Evolutionary conservation across 1,140 invertebrate species (phyloP).

Genomic region (Drosophila tsacasi): DNA sequence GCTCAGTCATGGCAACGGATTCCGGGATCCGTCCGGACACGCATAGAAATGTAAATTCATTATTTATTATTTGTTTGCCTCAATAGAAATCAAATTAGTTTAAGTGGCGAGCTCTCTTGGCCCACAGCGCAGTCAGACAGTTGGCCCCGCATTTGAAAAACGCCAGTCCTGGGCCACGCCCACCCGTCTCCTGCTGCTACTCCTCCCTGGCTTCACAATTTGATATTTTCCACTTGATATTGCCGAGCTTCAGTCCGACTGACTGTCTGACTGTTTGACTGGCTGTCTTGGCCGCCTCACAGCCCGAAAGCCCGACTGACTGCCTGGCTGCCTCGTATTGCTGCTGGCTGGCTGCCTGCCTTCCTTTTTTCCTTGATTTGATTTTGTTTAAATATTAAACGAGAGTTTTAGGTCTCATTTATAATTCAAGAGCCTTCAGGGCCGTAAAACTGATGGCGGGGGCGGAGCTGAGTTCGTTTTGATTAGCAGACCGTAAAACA

Average conservation of each 20-base stretch:
- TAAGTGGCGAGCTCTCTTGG: constrained; percentile 66
- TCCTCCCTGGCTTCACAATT: constrained; percentile 35
- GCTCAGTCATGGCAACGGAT: constrained; percentile 37
- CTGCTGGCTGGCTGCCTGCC: constrained; percentile 24
- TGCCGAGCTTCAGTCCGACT: constrained; percentile 50
- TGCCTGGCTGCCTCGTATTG: background rate
- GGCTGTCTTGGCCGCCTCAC: constrained; percentile 49
- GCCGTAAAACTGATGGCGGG: constrained; percentile 7
- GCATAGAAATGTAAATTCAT: constrained; percentile 84
- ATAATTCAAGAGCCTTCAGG: constrained; percentile 64
- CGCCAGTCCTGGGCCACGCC: constrained; percentile 55
- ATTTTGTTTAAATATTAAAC: constrained; percentile 84
- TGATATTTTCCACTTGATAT: constrained; percentile 56
- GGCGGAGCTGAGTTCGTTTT: constrained; percentile 64
- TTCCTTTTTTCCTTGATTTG: constrained; percentile 72
- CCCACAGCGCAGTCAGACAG: constrained; percentile 47
- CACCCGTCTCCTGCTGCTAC: background rate
- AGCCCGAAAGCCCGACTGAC: constrained; percentile 6
- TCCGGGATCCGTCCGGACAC: constrained; percentile 51
- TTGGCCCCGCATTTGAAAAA: constrained; percentile 72
- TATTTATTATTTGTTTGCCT: constrained; percentile 84
- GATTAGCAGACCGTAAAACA: constrained; percentile 80
- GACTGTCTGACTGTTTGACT: constrained; percentile 50
- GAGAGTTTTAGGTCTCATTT: constrained; percentile 80
- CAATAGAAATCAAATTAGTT: constrained; percentile 84